Conservation (phyloP, 2,888 invertebrate species). For the Drosophila demipolita region DNA sequence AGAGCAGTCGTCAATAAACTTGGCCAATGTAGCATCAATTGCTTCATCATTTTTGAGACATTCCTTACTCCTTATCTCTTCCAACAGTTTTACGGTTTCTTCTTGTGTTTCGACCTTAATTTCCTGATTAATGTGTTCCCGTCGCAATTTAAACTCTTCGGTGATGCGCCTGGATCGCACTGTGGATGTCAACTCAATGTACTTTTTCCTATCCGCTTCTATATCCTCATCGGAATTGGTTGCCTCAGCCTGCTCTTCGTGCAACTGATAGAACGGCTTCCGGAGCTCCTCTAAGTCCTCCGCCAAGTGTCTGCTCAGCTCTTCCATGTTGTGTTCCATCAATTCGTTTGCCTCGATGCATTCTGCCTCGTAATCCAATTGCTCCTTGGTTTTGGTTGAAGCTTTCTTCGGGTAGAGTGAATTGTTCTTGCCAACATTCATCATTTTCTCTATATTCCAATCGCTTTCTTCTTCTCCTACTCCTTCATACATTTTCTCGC, state of each 20-base stretch:
- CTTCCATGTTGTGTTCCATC: conserved; percentile 61
- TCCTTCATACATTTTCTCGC: conserved; percentile 17
- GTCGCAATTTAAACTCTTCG: conserved; percentile 45
- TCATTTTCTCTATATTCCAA: conserved; percentile 10
- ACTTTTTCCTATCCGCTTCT: conserved; percentile 20
- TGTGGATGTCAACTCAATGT: conserved; percentile 28
- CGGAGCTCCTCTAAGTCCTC: conserved; percentile 61
- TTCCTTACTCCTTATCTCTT: not conserved
- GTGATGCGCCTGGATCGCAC: conserved; percentile 42
- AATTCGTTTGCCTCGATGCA: conserved; percentile 58
- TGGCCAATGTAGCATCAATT: conserved; percentile 49
- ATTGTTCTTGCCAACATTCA: conserved; percentile 7
- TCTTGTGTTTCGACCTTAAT: not conserved
- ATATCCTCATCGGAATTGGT: conserved; percentile 42
- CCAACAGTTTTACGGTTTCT: not conserved
- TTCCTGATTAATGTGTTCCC: conserved; percentile 31
- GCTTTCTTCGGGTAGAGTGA: not conserved
- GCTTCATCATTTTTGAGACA: not conserved
- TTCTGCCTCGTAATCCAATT: conserved; percentile 61
- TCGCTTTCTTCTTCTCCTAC: not conserved
- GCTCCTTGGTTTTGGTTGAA: conserved; percentile 19
- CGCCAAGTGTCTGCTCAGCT: conserved; percentile 60
- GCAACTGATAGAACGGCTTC: conserved; percentile 6
- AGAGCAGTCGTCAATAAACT: conserved; percentile 44
- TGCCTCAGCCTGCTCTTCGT: not conserved